Base-by-base conservation (phyloP, 2,113 vertebrate species). In the Takifugu bimaculatus region DNA sequence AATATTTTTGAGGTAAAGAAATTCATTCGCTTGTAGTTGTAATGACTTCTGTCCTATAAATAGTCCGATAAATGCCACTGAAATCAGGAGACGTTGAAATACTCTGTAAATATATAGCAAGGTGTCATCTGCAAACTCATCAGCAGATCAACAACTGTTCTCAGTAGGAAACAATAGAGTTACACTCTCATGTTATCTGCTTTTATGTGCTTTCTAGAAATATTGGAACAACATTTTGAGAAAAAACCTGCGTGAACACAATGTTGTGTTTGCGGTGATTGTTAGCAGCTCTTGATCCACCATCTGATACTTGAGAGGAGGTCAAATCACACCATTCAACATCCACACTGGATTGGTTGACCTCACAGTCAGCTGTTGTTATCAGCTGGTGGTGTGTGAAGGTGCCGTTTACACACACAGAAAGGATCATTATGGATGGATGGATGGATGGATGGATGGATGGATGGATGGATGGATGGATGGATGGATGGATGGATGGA, bases 191-290 rank as follows among this genome's bases (percentile, higher is more conserved):
- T 39, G 7, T 39, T 3, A 9, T 39, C 35, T 39, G 35, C 11
- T 39, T 11, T 39, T 39, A 2, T 39, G 35, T 11, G 35, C 35
- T 39, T 39, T 10, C 5, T 39, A 10, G 35, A 10, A 11, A 1
- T 11, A 39, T 20, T 20, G 20, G 20, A 20, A 20, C 20, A 20
- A 20, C 20, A 20, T 20, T 20, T 20, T 20, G 20, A 20, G 20
- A 20, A 39, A 39, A 10, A 39, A 11, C 76, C 43, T 50, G 45
- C 27, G 49, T 63, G 29, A 63, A 74, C 49, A 57, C 54, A 50
- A 28, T 47, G 70, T 68, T 62, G 69, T 63, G 60, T 66, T 73
- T 58, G 55, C 63, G 48, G 52, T 63, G 57, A 75, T 67, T 65
- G 65, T 66, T 56, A 61, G 54, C 53, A 52, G 67, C 77, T 72